A percentile compares a stretch with the other conserved stretches of the same genome.
Conservation (phyloP, 2,797 vertebrate genomes). For the Luscinia luscinia region DNA sequence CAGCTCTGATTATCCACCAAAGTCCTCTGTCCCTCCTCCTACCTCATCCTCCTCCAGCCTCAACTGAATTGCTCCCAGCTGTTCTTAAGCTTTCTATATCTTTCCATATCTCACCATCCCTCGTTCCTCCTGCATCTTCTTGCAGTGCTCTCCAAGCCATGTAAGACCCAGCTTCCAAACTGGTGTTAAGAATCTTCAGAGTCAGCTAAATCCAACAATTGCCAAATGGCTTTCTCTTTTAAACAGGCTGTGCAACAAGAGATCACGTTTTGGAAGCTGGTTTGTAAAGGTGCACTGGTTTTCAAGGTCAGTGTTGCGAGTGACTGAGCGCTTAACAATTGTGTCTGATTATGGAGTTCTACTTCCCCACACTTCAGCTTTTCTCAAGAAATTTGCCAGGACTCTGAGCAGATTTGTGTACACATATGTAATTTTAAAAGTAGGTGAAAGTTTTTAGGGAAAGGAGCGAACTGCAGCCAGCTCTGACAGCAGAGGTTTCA, state of each 20-base stretch:
- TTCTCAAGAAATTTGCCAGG: neutral
- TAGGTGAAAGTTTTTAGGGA: accelerated
- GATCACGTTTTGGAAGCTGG: neutral
- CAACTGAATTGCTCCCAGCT: neutral
- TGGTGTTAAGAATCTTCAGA: neutral
- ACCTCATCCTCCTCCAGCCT: neutral
- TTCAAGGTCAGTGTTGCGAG: neutral
- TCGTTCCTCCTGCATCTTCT: neutral
- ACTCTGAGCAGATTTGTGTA: neutral
- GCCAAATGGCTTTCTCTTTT: neutral
- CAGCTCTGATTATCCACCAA: neutral
- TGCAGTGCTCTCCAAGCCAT: neutral
- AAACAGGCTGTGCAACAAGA: neutral
- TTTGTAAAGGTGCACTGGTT: neutral
- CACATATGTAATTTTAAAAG: neutral
- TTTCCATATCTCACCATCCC: neutral
- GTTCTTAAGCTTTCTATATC: neutral
- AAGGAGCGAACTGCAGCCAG: neutral
- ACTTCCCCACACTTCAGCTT: neutral
- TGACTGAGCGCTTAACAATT: neutral
- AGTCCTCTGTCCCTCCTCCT: neutral
- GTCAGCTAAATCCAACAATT: neutral
- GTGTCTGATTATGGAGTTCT: neutral
- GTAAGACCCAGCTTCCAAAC: neutral
- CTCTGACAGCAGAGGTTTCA: neutral